These are phyloP conservation scores for Hapalemur alaotrensis DNA, from an alignment of 2,797 vertebrate species.

Conservation along the genomic window DNA sequence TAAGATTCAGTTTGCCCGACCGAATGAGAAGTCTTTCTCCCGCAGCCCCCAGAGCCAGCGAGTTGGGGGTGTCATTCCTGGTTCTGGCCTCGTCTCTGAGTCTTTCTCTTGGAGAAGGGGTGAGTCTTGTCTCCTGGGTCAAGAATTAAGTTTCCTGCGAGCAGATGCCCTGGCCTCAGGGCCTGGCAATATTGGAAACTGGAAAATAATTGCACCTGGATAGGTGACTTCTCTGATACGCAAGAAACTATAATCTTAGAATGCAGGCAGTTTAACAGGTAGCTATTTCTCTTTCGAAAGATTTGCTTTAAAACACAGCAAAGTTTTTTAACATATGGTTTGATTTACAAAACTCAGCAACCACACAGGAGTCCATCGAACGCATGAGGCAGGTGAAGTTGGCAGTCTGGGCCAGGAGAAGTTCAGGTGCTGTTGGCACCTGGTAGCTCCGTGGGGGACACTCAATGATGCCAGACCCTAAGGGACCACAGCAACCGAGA, in stretches of 20 bases:
- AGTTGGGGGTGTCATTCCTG: background rate
- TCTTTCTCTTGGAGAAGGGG: background rate
- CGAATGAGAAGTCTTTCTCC: background rate
- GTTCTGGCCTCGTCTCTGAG: background rate
- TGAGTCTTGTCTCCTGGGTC: background rate
- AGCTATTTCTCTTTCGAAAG: background rate
- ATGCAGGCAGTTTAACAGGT: background rate
- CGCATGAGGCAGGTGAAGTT: background rate
- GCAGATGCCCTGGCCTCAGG: background rate
- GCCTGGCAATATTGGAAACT: background rate
- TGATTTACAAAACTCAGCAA: background rate
- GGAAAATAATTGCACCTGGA: background rate
- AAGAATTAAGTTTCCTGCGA: background rate
- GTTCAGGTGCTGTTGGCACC: background rate
- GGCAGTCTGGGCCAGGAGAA: background rate
- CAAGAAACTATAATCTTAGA: conserved; percentile 7
- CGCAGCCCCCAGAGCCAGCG: background rate
- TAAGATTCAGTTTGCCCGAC: background rate
- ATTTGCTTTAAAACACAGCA: background rate
- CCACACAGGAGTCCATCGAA: background rate
- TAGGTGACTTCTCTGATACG: background rate
- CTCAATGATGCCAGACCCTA: rapidly evolving
- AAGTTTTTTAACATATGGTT: background rate
- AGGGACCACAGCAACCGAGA: background rate
- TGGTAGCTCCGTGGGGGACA: background rate